These are phyloP conservation scores for Tipula unca DNA, from an alignment of 2,888 invertebrate species.

Conservation along the genomic window DNA sequence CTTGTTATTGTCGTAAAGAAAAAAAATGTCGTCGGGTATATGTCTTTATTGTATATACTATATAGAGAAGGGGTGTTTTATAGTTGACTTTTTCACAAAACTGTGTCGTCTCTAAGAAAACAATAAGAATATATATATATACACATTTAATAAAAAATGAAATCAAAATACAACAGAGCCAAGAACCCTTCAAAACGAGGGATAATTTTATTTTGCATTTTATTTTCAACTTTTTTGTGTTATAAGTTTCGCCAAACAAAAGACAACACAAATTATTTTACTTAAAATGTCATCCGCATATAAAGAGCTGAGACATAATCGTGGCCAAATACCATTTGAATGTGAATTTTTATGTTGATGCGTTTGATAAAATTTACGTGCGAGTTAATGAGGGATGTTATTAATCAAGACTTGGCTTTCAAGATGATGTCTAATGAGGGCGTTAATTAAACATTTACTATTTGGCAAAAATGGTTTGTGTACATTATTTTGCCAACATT, in stretches of 20 bases:
- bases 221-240: not conserved
- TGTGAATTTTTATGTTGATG: not conserved
- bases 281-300: not conserved
- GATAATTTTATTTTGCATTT: not conserved
- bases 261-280: not conserved
- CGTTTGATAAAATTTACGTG: not conserved
- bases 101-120: not conserved
- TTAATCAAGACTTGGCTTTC: no score
- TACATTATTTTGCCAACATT: no score
- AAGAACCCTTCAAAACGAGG: not conserved
- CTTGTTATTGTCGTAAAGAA: not conserved
- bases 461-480: no score
- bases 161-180: not conserved
- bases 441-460: no score
- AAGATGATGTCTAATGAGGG: no score
- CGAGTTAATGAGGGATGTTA: no score
- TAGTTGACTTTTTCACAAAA: not conserved
- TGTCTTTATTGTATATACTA: not conserved
- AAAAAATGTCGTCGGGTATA: not conserved
- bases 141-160: not conserved
- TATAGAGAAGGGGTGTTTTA: not conserved
- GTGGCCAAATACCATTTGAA: not conserved
- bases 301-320: not conserved
- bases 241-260: not conserved
- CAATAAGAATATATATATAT: not conserved